Percentiles rank a stretch among this genome's conserved stretches.
phyloP scores from a whole-genome alignment of 2,888 invertebrate species.

The Caenorhabditis sinica region DNA sequence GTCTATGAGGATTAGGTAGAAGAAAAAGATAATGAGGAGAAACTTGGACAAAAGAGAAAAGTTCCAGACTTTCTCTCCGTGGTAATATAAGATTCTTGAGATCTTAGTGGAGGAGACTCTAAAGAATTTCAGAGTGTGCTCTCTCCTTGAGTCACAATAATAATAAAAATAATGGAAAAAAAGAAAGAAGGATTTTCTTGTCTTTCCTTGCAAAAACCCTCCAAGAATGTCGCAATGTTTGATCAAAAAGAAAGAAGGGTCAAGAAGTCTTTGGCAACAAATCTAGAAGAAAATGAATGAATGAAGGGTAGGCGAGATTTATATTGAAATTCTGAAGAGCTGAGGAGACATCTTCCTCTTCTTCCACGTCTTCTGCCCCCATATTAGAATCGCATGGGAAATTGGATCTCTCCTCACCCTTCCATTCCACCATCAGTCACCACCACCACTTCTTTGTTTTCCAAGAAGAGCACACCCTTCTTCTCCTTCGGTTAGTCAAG shows the following conservation, averaged over 20 bases:
- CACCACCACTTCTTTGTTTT: slow-evolving; percentile 41
- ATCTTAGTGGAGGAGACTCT: background rate
- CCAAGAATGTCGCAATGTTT: slow-evolving; percentile 32
- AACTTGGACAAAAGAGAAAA: background rate
- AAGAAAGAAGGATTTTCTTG: background rate
- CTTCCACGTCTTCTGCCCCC: background rate
- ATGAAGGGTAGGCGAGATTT: background rate
- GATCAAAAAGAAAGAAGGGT: slow-evolving; percentile 38
- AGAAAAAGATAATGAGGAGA: slow-evolving; percentile 1
- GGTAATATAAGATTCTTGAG: slow-evolving; percentile 15
- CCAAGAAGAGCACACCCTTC: background rate
- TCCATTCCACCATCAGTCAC: background rate
- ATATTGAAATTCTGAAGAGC: slow-evolving; percentile 61
- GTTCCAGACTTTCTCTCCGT: background rate
- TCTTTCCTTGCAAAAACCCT: background rate
- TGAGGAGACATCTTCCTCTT: background rate
- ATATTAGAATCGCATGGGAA: slow-evolving; percentile 49
- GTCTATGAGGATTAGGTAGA: slow-evolving; percentile 12
- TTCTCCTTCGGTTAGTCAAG: slow-evolving; percentile 18
- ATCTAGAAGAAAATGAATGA: slow-evolving; percentile 13
- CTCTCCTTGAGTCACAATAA: slow-evolving; percentile 8
- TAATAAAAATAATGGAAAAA: slow-evolving; percentile 15
- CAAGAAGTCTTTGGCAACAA: slow-evolving; percentile 3
- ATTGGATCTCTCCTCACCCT: slow-evolving; percentile 27
- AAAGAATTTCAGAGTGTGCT: slow-evolving; percentile 13